Evolutionary conservation across 2,113 vertebrate species (phyloP), one percentile per base, ranked within the genome.

Genomic region (Acanthochromis polyacanthus): DNA sequence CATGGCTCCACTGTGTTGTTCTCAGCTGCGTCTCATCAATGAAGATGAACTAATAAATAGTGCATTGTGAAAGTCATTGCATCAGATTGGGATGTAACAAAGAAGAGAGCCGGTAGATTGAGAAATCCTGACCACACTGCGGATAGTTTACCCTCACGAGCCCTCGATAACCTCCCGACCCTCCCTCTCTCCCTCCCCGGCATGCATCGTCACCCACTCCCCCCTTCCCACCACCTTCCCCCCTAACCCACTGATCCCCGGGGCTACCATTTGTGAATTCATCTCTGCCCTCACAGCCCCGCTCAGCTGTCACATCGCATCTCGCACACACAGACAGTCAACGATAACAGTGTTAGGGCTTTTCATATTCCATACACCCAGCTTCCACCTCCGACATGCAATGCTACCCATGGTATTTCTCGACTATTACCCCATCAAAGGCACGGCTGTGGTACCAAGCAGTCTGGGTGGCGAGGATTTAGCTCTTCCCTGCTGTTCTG

Each of bases 261-360:
- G 83, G 92, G 93, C 91, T 84, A 91, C 75, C 91, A 91, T 94
- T 95, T 93, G 92, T 92, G 90, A 94, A 93, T 93, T 92, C 90
- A 93, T 91, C 89, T 92, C 85, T 91, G 87, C 85, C 91, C 93
- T 94, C 88, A 80, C 86, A 89, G 92, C 89, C 58, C 82, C 61
- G 84, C 86, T 94, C 93, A 87, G 85, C 93, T 95, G 95, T 95
- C 94, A 95, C 91, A 93, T 95, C 79, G 83, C 88, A 95, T 95
- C 88, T 93, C 78, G 55, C 84, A 85, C 81, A 70, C 68, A 43
- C 85, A 93, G 91, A 91, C 86, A 93, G 92, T 90, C 90, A 89
- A 85, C 76, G 71, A 88, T 84, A 94, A 91, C 90, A 86, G 90
- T 71, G 87, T 75, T 81, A 86, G 75, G 81, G 90, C 85, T 88